Evolutionary conservation across 1,140 invertebrate species (phyloP).

Genomic region (Sitophilus oryzae): DNA sequence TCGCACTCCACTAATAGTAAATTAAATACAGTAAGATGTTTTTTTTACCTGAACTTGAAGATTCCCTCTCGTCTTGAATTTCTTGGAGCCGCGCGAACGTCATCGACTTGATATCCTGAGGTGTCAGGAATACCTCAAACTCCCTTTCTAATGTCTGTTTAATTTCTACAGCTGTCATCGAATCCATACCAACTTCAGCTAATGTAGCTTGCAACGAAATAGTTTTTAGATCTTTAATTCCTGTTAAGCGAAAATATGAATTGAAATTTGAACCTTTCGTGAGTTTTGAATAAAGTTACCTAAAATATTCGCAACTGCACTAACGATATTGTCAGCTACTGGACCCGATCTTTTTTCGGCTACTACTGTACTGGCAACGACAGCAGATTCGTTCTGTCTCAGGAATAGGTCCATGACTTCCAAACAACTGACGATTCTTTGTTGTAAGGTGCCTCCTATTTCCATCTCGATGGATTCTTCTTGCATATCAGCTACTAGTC

Average conservation of each 20-base stretch:
- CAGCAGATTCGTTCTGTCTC: slow-evolving; percentile 50
- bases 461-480: slow-evolving; percentile 70
- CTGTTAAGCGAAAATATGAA: too few species aligned
- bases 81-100: slow-evolving; percentile 31
- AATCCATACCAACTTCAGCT: slow-evolving; percentile 82
- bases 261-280: background rate
- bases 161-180: slow-evolving; percentile 82
- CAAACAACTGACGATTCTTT: too few species aligned
- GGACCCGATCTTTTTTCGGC: slow-evolving; percentile 61
- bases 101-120: slow-evolving; percentile 53
- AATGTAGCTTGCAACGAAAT: slow-evolving; percentile 61
- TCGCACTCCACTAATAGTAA: too few species aligned
- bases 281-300: slow-evolving; percentile 27
- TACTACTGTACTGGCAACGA: slow-evolving; percentile 74
- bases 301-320: slow-evolving; percentile 59
- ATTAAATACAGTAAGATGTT: too few species aligned
- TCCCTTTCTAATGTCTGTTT: slow-evolving; percentile 62
- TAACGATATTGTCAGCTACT: slow-evolving; percentile 55
- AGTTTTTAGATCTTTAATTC: slow-evolving; percentile 23
- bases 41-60: too few species aligned
- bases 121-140: slow-evolving; percentile 56
- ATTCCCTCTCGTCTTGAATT: background rate
- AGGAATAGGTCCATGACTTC: slow-evolving; percentile 70
- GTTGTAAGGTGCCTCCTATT: too few species aligned
- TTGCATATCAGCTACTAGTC: slow-evolving; percentile 72